Evolutionary conservation across 2,888 invertebrate species (phyloP).

Genomic region (Drosophila phalerata): DNA sequence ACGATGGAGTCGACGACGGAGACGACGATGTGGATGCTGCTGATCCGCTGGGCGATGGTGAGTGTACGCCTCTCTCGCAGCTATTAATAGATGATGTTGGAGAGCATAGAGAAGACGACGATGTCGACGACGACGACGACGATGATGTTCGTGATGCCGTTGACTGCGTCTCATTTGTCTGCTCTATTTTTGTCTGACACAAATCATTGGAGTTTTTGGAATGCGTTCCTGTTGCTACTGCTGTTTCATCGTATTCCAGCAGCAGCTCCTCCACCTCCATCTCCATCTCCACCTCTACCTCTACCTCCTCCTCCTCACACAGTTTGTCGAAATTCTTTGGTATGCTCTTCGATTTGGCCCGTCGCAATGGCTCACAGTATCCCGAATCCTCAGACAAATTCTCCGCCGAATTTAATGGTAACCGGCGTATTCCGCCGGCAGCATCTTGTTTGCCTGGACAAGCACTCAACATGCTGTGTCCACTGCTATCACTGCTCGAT

Average conservation of each 20-base stretch:
- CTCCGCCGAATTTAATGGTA: conserved; percentile 89
- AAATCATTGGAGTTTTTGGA: conserved; percentile 80
- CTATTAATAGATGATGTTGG: conserved; percentile 74
- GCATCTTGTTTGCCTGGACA: conserved; percentile 64
- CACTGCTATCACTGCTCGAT: conserved; percentile 65
- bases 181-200: conserved; percentile 81
- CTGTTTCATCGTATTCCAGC: conserved; percentile 4
- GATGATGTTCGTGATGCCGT: conserved; percentile 24
- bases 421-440: conserved; percentile 56
- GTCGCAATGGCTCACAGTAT: conserved; percentile 87
- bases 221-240: conserved; percentile 52
- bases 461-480: conserved; percentile 69
- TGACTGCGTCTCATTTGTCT: conserved; percentile 41
- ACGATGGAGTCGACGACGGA: conserved; percentile 53
- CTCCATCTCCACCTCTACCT: conserved; percentile 83
- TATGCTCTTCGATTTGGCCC: conserved; percentile 85
- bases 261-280: conserved; percentile 24
- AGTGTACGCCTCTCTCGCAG: conserved; percentile 72
- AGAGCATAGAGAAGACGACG: conserved; percentile 50
- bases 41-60: conserved; percentile 71
- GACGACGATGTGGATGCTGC: conserved; percentile 59
- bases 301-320: conserved; percentile 84
- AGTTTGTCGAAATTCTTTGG: conserved; percentile 86
- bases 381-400: conserved; percentile 93
- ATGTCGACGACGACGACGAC: conserved; percentile 13